Conservation (phyloP, 2,888 invertebrate genomes). For the Campoplex capitator region DNA sequence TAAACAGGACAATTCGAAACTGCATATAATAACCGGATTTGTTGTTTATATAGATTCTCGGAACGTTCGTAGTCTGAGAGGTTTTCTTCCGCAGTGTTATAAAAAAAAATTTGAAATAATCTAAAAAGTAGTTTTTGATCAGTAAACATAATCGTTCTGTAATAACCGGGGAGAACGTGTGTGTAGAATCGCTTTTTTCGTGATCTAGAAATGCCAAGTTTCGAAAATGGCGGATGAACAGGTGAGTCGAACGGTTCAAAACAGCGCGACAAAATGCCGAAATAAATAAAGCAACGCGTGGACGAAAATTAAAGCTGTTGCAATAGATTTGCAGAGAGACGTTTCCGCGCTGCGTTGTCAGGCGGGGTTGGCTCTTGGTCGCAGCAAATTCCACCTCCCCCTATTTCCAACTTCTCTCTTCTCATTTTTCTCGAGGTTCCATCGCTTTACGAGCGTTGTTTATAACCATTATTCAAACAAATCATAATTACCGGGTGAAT, state of each 20-base stretch:
- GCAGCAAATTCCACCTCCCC: background rate
- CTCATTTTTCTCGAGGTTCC: background rate
- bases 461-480: background rate
- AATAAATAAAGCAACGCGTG: slow-evolving; percentile 40
- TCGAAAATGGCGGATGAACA: slow-evolving; percentile 92
- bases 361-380: slow-evolving; percentile 25
- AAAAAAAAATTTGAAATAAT: background rate
- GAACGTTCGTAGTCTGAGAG: background rate
- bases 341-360: slow-evolving; percentile 51
- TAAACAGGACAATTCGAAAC: slow-evolving; percentile 10
- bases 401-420: background rate
- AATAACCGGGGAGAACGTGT: slow-evolving; percentile 54
- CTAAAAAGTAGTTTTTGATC: background rate
- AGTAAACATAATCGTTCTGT: background rate
- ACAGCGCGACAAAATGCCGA: slow-evolving; percentile 74
- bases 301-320: background rate
- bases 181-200: slow-evolving; percentile 64
- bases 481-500: background rate
- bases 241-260: slow-evolving; percentile 87
- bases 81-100: background rate
- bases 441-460: slow-evolving; percentile 5
- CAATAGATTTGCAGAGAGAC: slow-evolving; percentile 17
- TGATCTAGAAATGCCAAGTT: slow-evolving; percentile 80
- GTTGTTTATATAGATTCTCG: background rate
- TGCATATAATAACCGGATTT: slow-evolving; percentile 12